Evolutionary conservation across 2,113 vertebrate species (phyloP).

Genomic region (Thomomys bottae): DNA sequence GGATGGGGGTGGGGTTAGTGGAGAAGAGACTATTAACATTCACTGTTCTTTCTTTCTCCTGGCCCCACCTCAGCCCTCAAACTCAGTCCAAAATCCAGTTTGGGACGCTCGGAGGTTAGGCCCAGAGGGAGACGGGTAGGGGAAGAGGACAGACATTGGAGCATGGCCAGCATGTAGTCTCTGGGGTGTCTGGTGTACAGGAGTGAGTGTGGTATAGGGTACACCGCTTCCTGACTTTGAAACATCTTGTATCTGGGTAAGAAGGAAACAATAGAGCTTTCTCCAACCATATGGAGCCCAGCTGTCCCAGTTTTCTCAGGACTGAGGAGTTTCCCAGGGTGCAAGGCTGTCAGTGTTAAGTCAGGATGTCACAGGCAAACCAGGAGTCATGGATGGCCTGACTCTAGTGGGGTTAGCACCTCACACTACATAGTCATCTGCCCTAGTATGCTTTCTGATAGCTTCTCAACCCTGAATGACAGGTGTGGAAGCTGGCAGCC

Average conservation of each 20-base stretch:
- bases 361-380: background rate
- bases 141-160: background rate
- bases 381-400: background rate
- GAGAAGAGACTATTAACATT: too few species aligned
- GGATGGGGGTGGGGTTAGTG: background rate
- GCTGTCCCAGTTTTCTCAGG: background rate
- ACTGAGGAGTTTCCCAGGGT: background rate
- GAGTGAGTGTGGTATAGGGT: background rate
- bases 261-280: background rate
- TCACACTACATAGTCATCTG: background rate
- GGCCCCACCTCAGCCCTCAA: background rate
- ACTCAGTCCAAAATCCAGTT: background rate
- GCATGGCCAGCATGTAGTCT: background rate
- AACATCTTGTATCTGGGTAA: background rate
- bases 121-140: background rate
- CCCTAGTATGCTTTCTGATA: background rate
- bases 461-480: background rate
- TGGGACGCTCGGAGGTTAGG: background rate
- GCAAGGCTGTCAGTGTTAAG: background rate
- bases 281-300: background rate
- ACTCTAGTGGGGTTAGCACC: accelerated
- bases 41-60: background rate
- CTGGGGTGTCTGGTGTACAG: background rate
- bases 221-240: background rate
- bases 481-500: background rate